phyloP scores from a whole-genome alignment of 2,888 invertebrate species.

The Acanthoscelides obtectus region DNA sequence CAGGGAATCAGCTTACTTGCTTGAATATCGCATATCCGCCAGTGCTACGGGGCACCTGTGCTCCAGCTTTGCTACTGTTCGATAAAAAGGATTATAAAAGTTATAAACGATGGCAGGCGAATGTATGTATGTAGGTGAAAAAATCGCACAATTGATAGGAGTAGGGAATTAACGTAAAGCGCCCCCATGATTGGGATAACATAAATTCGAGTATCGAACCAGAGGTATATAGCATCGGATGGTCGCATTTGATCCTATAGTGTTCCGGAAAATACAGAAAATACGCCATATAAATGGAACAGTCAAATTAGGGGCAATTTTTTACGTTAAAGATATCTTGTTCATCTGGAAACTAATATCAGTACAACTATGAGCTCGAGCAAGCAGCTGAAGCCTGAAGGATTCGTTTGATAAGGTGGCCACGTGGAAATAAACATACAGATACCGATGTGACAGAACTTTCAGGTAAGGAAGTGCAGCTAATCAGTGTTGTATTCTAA shows the following conservation, averaged over 20 bases:
- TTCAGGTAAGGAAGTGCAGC: no score
- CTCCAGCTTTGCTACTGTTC: conserved; percentile 41
- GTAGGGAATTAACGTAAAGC: conserved; percentile 42
- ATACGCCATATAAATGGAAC: no score
- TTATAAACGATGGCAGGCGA: conserved; percentile 28
- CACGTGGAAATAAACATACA: no score
- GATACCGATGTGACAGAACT: no score
- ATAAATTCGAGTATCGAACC: not conserved
- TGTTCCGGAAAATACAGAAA: not conserved
- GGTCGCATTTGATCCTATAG: not conserved
- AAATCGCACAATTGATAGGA: conserved; percentile 51
- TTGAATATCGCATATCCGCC: conserved; percentile 13
- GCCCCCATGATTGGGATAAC: not conserved
- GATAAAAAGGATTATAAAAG: conserved; percentile 40
- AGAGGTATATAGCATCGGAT: not conserved
- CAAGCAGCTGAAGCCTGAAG: no score
- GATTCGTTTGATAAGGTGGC: no score
- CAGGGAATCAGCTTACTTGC: conserved; percentile 30
- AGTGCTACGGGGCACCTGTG: conserved; percentile 7
- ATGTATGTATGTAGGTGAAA: conserved; percentile 40
- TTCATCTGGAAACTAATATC: no score
- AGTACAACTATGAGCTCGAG: no score
- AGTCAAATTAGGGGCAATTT: no score
- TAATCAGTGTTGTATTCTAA: no score
- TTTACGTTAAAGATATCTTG: no score